Percentiles rank a stretch among this genome's conserved stretches.
Conservation (phyloP, 2,888 invertebrate species). For the Caradrina kadenii region DNA sequence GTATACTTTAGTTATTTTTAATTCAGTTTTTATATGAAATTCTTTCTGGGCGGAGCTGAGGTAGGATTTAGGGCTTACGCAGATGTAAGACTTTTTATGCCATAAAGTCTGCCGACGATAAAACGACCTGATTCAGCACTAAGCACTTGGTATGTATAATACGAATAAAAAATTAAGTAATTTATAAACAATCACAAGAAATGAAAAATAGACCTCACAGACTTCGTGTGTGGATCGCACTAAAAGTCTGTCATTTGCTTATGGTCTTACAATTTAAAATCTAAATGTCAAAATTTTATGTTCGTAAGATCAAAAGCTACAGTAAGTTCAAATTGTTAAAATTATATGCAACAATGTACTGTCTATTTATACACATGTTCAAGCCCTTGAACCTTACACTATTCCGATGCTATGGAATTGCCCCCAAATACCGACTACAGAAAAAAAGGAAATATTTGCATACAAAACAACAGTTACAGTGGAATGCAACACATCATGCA, state of each 20-base stretch:
- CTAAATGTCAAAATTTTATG: too few species aligned
- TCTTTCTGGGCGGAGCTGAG: not conserved
- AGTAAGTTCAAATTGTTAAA: too few species aligned
- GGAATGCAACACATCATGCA: constrained; percentile 27
- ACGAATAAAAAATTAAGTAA: too few species aligned
- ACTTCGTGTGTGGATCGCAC: not conserved
- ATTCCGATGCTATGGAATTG: not conserved
- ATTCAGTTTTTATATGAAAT: constrained; percentile 1
- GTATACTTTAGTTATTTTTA: constrained; percentile 4
- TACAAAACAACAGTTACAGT: constrained; percentile 14
- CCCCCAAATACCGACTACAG: constrained; percentile 9
- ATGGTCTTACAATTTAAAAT: not conserved
- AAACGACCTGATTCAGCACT: too few species aligned
- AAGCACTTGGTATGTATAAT: too few species aligned
- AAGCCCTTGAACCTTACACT: not conserved
- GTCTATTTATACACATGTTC: not conserved
- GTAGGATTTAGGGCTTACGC: not conserved
- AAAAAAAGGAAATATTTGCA: constrained; percentile 33
- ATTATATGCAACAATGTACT: not conserved
- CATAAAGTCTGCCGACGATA: too few species aligned
- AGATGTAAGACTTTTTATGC: too few species aligned
- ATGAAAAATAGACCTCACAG: not conserved
- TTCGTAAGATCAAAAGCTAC: not conserved
- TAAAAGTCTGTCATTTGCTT: not conserved
- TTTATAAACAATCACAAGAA: too few species aligned